These are phyloP conservation scores for Plutella xylostella DNA, from an alignment of 2,888 invertebrate species.

Conservation along the genomic window DNA sequence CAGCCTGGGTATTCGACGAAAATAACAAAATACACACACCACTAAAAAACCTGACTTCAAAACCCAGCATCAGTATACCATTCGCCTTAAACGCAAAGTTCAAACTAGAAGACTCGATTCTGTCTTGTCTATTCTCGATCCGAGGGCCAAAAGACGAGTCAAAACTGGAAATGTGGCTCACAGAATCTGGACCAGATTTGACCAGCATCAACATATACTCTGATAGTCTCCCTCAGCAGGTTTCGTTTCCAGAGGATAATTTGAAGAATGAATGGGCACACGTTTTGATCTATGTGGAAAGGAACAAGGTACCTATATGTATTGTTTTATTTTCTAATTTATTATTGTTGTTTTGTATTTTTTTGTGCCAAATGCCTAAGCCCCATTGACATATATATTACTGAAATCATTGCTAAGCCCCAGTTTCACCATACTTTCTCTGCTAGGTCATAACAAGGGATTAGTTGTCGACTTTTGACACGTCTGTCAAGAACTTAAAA, in stretches of 20 bases:
- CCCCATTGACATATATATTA: too few relatives aligned
- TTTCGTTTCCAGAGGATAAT: background rate
- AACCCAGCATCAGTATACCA: background rate
- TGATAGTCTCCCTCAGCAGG: constrained; percentile 3
- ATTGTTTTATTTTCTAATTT: too few relatives aligned
- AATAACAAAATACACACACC: constrained; percentile 11
- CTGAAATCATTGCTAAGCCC: too few relatives aligned
- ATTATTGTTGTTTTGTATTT: too few relatives aligned
- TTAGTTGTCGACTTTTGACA: too few relatives aligned
- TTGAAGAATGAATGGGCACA: constrained; percentile 19
- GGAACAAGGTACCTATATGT: too few relatives aligned
- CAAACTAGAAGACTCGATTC: constrained; percentile 22
- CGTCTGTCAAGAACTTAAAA: too few relatives aligned
- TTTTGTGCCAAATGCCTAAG: too few relatives aligned
- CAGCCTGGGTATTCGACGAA: constrained; percentile 19
- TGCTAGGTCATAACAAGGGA: too few relatives aligned
- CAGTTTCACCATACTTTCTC: too few relatives aligned
- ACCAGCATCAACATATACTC: constrained; percentile 21
- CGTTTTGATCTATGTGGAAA: constrained; percentile 23
- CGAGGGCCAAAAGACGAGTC: constrained; percentile 17
- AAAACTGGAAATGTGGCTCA: constrained; percentile 29
- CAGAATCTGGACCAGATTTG: constrained; percentile 7
- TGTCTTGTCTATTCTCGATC: constrained; percentile 37
- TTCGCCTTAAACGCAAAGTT: constrained; percentile 34
- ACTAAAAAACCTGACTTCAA: background rate